Base-by-base conservation (phyloP, 2,888 invertebrate species). In the Leucozona laternaria region DNA sequence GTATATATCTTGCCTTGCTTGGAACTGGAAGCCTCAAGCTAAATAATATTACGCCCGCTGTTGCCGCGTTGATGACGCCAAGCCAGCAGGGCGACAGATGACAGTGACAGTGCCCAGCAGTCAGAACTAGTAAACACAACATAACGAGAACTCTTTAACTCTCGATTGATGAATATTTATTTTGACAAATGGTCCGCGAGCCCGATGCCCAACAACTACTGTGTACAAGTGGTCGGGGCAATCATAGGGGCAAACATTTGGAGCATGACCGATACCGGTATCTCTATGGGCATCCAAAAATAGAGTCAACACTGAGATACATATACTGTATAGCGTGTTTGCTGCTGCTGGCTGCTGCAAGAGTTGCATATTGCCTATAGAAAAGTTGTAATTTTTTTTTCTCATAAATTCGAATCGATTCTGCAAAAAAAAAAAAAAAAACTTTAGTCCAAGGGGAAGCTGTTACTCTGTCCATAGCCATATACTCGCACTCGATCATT, bases 91-190 rank as follows among this genome's bases (percentile, higher is more conserved):
- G 66, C 31, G 66, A 66, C 66, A 48, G 57, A 25, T 73, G 53
- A 34, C 58, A 66, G 40, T 66, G 60, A 48, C 62, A 48, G 60
- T 48, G 64, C 40, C 55, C 15, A 58, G 45, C 68, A 71, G 66
- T 58, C 31, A 60, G 11, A 48, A 48, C 31, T 2, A 48, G 66
- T 66, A 31, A 48, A 62, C 62, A 62, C 25, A 48, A 28, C 43
- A 48, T 48, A 66, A 25, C 34, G 20, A n/a, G 48, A 48, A 48
- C 58, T 48, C 37, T 48, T 48, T 37, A 31, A 17, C 57, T 70
- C 48, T 75, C 72, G 62, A 75, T 84, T 72, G 80, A 77, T 68
- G 76, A 45, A 77, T 68, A 80, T 85, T 85, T 77, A 80, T 80
- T 79, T 78, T 78, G 85, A 81, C 80, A 81, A 81, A 85, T 77